Percentiles rank a stretch among this genome's conserved stretches.
Evolutionary conservation across 2,888 invertebrate species (phyloP).

Genomic region (Amaurobius ferox): DNA sequence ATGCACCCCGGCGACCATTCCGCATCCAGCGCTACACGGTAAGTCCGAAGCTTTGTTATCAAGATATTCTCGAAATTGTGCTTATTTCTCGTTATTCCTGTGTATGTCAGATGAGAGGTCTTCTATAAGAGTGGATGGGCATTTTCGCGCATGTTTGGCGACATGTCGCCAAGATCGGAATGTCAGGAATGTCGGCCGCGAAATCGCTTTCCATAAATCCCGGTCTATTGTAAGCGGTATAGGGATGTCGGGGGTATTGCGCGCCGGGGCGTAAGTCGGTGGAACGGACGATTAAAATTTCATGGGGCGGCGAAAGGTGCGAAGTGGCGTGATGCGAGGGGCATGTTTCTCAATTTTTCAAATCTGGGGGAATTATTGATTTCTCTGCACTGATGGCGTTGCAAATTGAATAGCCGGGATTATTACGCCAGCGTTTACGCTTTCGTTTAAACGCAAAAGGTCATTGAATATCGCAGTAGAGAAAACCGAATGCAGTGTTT

Average conservation of each 20-base stretch:
- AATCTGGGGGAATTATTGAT: constrained; percentile 13
- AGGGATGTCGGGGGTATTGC: not conserved
- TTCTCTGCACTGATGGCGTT: not conserved
- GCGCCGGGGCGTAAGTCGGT: too few species aligned
- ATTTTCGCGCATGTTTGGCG: not conserved
- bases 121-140: too few species aligned
- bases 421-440: too few species aligned
- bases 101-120: too few species aligned
- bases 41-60: too few species aligned
- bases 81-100: too few species aligned
- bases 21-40: not conserved
- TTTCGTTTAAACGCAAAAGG: too few species aligned
- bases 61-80: too few species aligned
- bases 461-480: too few species aligned
- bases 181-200: not conserved
- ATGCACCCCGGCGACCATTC: not conserved
- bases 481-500: too few species aligned
- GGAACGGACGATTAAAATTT: not conserved
- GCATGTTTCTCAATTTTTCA: not conserved
- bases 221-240: not conserved
- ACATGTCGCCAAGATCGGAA: constrained; percentile 4
- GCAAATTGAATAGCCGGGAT: not conserved
- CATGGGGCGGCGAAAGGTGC: not conserved
- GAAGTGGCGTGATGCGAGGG: not conserved
- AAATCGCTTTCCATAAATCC: not conserved